A percentile compares a stretch with the other conserved stretches of the same genome.
These are phyloP conservation scores for Plemyria rubiginata DNA, from an alignment of 2,888 invertebrate genomes.

Conservation along the genomic window DNA sequence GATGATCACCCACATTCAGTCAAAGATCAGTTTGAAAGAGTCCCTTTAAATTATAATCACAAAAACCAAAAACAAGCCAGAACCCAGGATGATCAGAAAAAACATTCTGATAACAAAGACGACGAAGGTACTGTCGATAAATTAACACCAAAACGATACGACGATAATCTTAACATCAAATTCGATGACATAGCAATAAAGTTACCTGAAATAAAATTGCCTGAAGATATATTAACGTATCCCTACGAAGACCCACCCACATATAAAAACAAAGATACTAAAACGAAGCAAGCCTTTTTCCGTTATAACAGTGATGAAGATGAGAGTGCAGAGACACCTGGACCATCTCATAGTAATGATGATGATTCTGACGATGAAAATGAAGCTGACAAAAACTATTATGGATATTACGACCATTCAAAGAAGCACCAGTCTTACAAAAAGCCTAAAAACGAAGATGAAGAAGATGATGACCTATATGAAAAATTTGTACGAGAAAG, in stretches of 20 bases:
- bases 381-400: slow-evolving; percentile 42
- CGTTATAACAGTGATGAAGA: slow-evolving; percentile 53
- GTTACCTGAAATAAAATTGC: slow-evolving; percentile 78
- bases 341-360: slow-evolving; percentile 36
- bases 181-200: slow-evolving; percentile 73
- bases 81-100: slow-evolving; percentile 30
- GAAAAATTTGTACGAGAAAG: slow-evolving; percentile 79
- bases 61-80: slow-evolving; percentile 46
- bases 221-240: slow-evolving; percentile 74
- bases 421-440: slow-evolving; percentile 54
- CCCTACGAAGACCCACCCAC: slow-evolving; percentile 53
- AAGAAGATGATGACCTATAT: slow-evolving; percentile 68
- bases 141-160: slow-evolving; percentile 60
- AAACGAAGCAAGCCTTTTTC: slow-evolving; percentile 49
- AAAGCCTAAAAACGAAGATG: slow-evolving; percentile 51
- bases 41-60: slow-evolving; percentile 76
- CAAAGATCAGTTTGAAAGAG: slow-evolving; percentile 78
- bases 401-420: slow-evolving; percentile 44
- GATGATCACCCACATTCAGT: slow-evolving; percentile 50
- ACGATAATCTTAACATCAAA: slow-evolving; percentile 72
- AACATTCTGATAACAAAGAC: slow-evolving; percentile 43
- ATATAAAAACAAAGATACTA: slow-evolving; percentile 48
- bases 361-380: slow-evolving; percentile 45
- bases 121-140: slow-evolving; percentile 59
- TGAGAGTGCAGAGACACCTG: slow-evolving; percentile 38